Conservation (phyloP, 2,888 invertebrate genomes). For the Pterostichus niger region DNA sequence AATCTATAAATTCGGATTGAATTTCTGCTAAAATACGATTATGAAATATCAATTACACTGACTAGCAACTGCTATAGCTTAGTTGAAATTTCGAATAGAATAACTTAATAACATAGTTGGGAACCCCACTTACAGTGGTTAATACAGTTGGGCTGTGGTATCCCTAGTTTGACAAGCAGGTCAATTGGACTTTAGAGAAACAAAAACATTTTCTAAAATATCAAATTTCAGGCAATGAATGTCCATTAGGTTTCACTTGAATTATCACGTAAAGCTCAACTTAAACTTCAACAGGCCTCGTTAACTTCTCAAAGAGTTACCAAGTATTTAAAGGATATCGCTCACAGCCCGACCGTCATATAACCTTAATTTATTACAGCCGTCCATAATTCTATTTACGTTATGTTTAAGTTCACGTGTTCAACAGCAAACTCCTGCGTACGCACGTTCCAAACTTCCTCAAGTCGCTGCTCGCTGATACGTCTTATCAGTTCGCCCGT, state of each 20-base stretch:
- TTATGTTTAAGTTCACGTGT: constrained; percentile 63
- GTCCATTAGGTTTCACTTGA: constrained; percentile 50
- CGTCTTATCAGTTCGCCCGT: constrained; percentile 40
- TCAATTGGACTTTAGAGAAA: background rate
- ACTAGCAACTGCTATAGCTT: constrained; percentile 10
- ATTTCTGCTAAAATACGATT: background rate
- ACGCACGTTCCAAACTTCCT: constrained; percentile 58
- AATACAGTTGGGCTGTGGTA: background rate
- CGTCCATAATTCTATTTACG: constrained; percentile 65
- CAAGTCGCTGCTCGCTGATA: constrained; percentile 19
- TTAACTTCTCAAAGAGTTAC: constrained; percentile 63
- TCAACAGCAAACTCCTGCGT: constrained; percentile 52
- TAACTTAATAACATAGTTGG: constrained; percentile 42
- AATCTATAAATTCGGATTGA: no score
- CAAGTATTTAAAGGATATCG: constrained; percentile 64
- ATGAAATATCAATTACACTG: constrained; percentile 1
- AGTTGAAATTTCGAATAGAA: constrained; percentile 21
- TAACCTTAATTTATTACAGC: constrained; percentile 63
- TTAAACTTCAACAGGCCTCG: constrained; percentile 54
- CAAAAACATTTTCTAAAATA: constrained; percentile 2
- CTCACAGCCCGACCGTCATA: constrained; percentile 55
- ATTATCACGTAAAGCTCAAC: constrained; percentile 56
- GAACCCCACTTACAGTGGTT: constrained; percentile 30
- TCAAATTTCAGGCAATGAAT: constrained; percentile 36
- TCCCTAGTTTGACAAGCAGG: background rate